A percentile compares a stretch with the other conserved stretches of the same genome.
Conservation (phyloP, 2,113 vertebrate genomes). For the Pelvicachromis taeniatus region DNA sequence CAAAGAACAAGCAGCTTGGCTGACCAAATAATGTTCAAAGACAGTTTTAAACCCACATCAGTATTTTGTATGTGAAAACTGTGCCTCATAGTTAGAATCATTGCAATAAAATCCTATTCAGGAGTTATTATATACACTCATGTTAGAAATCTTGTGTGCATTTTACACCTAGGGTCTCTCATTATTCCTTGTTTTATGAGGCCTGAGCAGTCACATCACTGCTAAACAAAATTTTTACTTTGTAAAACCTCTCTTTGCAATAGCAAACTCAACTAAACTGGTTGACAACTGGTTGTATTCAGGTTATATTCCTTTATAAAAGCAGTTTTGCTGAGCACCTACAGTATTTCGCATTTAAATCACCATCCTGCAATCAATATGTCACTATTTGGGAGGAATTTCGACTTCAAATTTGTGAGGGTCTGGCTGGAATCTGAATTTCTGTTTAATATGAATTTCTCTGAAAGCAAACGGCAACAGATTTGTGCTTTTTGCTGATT, state of each 20-base stretch:
- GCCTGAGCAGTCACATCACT: neutral
- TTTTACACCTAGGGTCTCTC: neutral
- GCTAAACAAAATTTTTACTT: neutral
- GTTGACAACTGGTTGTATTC: neutral
- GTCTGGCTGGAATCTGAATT: neutral
- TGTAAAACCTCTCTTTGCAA: neutral
- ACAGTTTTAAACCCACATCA: neutral
- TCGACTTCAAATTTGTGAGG: neutral
- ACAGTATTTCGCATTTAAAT: neutral
- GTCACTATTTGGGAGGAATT: neutral
- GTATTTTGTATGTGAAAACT: neutral
- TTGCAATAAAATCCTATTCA: neutral
- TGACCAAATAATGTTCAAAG: neutral
- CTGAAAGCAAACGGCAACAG: neutral
- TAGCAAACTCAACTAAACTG: neutral
- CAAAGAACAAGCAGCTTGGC: neutral
- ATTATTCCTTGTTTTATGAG: neutral
- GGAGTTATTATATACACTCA: neutral
- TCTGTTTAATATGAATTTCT: neutral
- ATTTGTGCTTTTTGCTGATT: neutral
- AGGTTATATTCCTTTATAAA: neutral
- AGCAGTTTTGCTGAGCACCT: neutral
- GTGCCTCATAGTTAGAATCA: neutral
- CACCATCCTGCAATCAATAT: neutral
- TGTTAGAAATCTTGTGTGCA: neutral